Evolutionary conservation across 2,888 invertebrate genomes (phyloP), one percentile per base, ranked within the genome.

Genomic region (Leucania comma): DNA sequence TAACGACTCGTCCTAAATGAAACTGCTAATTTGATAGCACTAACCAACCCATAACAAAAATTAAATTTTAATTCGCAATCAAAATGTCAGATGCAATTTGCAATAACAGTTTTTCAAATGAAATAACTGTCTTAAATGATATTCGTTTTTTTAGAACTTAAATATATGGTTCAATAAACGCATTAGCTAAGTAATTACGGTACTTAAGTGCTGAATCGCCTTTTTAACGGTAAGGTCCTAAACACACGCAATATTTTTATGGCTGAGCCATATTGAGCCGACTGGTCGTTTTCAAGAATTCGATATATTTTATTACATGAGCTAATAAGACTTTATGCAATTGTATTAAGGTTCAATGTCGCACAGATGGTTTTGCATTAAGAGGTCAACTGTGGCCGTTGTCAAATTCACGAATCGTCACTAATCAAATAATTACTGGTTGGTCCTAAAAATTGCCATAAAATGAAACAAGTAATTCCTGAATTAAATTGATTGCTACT

Each of bases 231-330:
- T 64, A 72, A 82, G 56, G 35, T 61, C 56, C 60, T 63, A 22
- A 29, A 51, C 12, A 58, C 83, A 83, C 66, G 83, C 81, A 42
- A 83, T 59, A 53, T 66, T 54, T 42, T 42, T 5, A 59, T 51
- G 61, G 20, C 20, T 46, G 26, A 64, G 29, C 17, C 59, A 42
- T 20, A 26, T 12, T 29, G 29, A 35, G 26, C 9, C 29, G 35
- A 26, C 9, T 57, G 22, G 42, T 51, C 20, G 22, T 56, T 50
- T 5, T 12, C 4, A 46, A 32, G 2, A 9, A 50, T 46, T 48
- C 8, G 5, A 22, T 29, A 32, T 51, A 46, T 24, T 29, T 20
- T 17, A 26, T 20, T 9, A 3, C 9, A 20, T 35, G 12, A 50
- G 26, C 12, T 20, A 22, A 57, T 22, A 22, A 8, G 22, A 5